These are phyloP conservation scores for Zaprionus inermis DNA, from an alignment of 1,140 invertebrate species.

Conservation along the genomic window DNA sequence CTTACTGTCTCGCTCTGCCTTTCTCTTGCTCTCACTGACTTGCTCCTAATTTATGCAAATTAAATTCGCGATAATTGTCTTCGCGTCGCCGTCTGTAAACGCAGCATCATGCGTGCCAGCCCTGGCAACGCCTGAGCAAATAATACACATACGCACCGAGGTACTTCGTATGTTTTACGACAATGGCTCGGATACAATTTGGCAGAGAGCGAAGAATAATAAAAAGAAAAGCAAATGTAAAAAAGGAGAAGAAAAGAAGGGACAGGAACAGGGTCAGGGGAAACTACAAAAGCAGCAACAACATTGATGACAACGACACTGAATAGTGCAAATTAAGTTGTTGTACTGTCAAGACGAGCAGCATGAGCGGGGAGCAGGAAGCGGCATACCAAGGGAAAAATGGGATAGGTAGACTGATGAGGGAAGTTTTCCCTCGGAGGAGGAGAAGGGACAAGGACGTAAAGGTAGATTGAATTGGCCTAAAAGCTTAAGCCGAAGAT, in stretches of 20 bases:
- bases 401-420: neutral
- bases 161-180: constrained; percentile 71
- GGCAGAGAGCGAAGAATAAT: constrained; percentile 68
- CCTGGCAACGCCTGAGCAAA: constrained; percentile 32
- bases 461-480: constrained; percentile 42
- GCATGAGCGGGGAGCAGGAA: neutral
- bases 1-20: neutral
- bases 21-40: neutral
- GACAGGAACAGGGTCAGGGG: constrained; percentile 33
- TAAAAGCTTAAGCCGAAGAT: neutral
- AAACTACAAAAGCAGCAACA: constrained; percentile 4
- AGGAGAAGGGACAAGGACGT: too few relatives aligned
- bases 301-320: constrained; percentile 43
- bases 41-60: neutral
- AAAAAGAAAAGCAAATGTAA: constrained; percentile 15
- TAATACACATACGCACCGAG: constrained; percentile 70
- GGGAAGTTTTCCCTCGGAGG: too few relatives aligned
- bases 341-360: constrained; percentile 40
- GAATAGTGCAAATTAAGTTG: constrained; percentile 79
- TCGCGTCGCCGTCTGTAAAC: neutral
- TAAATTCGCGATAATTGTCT: neutral
- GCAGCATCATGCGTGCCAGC: constrained; percentile 12
- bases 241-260: constrained; percentile 6
- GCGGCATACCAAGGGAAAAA: neutral
- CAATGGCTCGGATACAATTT: constrained; percentile 78